Evolutionary conservation across 37 sponge, comb jelly and placozoan species (phyloP).

Genomic region (Lycopodina hypogea): DNA sequence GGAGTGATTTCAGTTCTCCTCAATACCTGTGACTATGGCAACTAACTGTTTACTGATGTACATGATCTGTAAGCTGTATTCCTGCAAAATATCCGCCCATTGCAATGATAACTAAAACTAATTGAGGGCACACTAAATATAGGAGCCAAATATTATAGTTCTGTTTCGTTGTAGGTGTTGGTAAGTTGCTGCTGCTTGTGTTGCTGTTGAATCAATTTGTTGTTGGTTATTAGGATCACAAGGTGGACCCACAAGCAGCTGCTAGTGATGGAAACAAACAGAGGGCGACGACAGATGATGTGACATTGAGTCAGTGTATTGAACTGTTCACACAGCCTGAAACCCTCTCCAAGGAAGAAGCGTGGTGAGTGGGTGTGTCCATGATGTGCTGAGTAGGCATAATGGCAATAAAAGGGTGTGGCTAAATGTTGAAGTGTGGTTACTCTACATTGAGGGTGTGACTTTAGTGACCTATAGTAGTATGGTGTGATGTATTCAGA

Average conservation of each 20-base stretch:
- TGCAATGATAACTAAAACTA: too few species aligned
- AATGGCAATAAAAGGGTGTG: neutral
- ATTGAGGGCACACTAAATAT: too few species aligned
- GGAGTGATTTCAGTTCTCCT: too few species aligned
- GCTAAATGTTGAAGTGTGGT: neutral
- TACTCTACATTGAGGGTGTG: neutral
- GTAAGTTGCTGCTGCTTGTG: neutral
- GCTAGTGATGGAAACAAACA: neutral
- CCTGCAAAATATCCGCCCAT: too few species aligned
- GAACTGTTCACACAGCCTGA: constrained; percentile 88
- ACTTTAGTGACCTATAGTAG: neutral
- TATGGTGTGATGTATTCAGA: too few species aligned
- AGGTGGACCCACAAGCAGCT: neutral
- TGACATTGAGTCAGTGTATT: constrained; percentile 67
- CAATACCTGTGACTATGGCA: too few species aligned
- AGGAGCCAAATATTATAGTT: too few species aligned
- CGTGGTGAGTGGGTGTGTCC: constrained; percentile 59
- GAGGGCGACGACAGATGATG: neutral
- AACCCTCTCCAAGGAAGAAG: constrained; percentile 64
- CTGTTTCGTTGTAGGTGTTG: too few species aligned
- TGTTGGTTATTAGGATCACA: neutral
- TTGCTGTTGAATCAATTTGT: neutral
- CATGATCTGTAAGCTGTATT: too few species aligned
- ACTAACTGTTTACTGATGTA: too few species aligned
- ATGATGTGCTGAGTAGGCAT: too few species aligned